Conservation (phyloP, 2,797 vertebrate species). For the Phaenicophaeus curvirostris region DNA sequence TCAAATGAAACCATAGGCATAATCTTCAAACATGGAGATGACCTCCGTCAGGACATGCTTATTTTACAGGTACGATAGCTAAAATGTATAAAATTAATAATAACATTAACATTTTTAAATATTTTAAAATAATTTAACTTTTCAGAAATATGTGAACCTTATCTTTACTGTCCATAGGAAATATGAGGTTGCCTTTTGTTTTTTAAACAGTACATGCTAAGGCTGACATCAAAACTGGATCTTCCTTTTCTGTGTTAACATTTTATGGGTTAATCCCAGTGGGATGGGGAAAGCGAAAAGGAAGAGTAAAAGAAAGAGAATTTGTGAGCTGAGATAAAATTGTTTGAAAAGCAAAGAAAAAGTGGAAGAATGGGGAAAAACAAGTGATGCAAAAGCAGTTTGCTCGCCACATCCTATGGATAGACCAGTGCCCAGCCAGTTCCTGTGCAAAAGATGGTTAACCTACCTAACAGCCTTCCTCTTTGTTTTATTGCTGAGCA, state of each 20-base stretch:
- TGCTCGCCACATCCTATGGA: not conserved
- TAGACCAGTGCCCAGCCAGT: not conserved
- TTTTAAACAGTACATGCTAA: not conserved
- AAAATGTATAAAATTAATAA: not conserved
- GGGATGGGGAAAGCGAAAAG: not conserved
- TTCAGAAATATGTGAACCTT: not conserved
- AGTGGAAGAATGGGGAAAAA: not conserved
- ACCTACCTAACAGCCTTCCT: not conserved
- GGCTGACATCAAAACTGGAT: not conserved
- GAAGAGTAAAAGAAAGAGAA: not conserved
- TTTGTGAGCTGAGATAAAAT: not conserved
- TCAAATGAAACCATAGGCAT: conserved; percentile 96
- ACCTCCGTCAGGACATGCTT: conserved; percentile 97
- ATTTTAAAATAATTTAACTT: not conserved
- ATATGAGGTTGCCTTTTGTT: not conserved
- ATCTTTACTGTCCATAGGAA: not conserved
- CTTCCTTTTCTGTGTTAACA: not conserved
- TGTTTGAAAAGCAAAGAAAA: not conserved
- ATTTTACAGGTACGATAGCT: conserved; percentile 89
- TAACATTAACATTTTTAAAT: not conserved
- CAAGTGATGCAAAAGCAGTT: not conserved
- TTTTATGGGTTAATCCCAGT: not conserved
- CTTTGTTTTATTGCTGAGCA: not conserved
- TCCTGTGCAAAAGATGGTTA: not conserved
- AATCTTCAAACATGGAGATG: conserved; percentile 98